Evolutionary conservation across 2,888 invertebrate genomes (phyloP).

Genomic region (Keiferia lycopersicella): DNA sequence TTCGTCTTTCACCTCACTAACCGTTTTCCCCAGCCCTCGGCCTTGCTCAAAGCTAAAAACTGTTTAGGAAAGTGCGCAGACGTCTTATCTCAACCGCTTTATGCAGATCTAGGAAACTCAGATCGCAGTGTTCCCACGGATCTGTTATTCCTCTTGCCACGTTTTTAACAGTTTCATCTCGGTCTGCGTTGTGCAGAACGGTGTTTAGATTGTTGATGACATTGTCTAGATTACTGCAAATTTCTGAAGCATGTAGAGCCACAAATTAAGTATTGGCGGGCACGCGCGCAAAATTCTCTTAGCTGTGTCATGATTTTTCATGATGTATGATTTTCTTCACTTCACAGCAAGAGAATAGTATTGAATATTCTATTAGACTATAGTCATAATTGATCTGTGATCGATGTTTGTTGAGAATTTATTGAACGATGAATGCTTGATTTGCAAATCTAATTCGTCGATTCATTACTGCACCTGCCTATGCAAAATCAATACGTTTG

Average conservation of each 20-base stretch:
- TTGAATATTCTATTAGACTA: neutral
- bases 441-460: constrained; percentile 1
- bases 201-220: constrained; percentile 2
- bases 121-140: constrained; percentile 57
- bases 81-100: constrained; percentile 29
- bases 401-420: neutral
- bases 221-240: neutral
- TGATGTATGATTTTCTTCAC: no score
- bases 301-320: neutral
- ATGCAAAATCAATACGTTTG: neutral
- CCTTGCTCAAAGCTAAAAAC: constrained; percentile 29
- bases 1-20: neutral
- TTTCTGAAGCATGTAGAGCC: neutral
- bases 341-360: no score
- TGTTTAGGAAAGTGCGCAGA: constrained; percentile 32
- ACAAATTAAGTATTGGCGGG: no score
- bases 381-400: neutral
- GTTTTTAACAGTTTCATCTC: constrained; percentile 24
- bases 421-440: neutral
- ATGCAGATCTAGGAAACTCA: constrained; percentile 38
- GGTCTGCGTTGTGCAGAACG: neutral
- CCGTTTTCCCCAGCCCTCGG: constrained; percentile 3
- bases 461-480: neutral
- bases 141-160: constrained; percentile 35
- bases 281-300: no score